phyloP scores from a whole-genome alignment of 2,888 invertebrate genomes.

The Cynaeus angustus region DNA sequence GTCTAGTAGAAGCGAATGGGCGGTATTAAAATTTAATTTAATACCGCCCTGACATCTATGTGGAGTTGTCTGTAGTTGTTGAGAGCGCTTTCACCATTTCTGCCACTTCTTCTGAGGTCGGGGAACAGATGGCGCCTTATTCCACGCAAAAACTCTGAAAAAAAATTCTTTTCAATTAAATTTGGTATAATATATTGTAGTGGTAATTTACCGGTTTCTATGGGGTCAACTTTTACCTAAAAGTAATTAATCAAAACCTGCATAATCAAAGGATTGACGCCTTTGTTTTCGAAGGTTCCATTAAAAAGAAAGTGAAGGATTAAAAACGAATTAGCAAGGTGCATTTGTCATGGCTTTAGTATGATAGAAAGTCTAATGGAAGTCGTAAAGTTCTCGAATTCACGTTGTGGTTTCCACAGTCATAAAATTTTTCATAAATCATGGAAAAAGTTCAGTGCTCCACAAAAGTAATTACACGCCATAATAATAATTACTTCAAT shows the following conservation, averaged over 20 bases:
- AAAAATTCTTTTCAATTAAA: too few species aligned
- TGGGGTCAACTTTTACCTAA: too few species aligned
- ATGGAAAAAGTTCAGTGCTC: neutral
- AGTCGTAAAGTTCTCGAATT: slow-evolving; percentile 5
- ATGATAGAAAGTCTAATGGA: slow-evolving; percentile 28
- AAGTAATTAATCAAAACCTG: too few species aligned
- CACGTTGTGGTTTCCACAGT: neutral
- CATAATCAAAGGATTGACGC: too few species aligned
- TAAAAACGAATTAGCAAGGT: slow-evolving; percentile 31
- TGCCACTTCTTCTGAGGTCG: too few species aligned
- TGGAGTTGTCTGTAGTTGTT: too few species aligned
- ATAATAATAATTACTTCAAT: slow-evolving; percentile 9
- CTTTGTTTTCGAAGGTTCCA: slow-evolving; percentile 16
- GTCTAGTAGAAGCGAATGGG: neutral
- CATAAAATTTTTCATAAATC: slow-evolving; percentile 1
- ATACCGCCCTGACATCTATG: neutral
- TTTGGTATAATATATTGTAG: too few species aligned
- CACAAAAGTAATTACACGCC: slow-evolving; percentile 4
- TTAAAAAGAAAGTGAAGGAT: slow-evolving; percentile 34
- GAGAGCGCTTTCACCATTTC: too few species aligned
- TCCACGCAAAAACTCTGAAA: too few species aligned
- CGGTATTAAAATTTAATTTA: too few species aligned
- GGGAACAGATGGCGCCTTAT: too few species aligned
- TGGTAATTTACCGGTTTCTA: too few species aligned
- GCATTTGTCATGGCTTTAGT: slow-evolving; percentile 2